Percentiles rank a stretch among this genome's conserved stretches.
phyloP scores from a whole-genome alignment of 2,113 vertebrate species.

The Melozone crissalis region DNA sequence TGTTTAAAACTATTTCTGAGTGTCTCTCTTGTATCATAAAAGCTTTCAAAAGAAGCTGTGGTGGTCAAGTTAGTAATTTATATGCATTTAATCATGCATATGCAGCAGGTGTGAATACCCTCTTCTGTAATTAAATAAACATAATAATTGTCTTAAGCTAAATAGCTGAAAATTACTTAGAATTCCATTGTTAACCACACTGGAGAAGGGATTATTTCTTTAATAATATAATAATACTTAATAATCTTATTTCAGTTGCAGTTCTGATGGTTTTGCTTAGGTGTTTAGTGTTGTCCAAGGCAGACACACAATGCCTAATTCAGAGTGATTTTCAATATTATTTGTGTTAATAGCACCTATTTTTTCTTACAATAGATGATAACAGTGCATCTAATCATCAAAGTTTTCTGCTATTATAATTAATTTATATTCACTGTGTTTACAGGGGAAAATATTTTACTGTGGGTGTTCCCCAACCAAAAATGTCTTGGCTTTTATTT shows the following conservation, averaged over 20 bases:
- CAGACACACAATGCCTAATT: background rate
- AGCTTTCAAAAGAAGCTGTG: background rate
- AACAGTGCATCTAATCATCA: background rate
- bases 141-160: background rate
- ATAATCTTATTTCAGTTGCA: background rate
- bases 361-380: background rate
- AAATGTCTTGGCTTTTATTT: background rate
- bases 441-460: background rate
- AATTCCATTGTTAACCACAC: background rate
- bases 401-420: background rate
- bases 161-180: background rate
- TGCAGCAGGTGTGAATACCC: background rate
- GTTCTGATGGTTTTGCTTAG: background rate
- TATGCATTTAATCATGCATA: background rate
- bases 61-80: background rate
- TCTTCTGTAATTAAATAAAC: background rate
- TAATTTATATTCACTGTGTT: background rate
- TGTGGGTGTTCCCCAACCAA: background rate
- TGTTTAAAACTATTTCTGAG: background rate
- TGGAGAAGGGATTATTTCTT: background rate
- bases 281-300: background rate
- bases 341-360: background rate
- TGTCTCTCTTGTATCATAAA: background rate
- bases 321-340: background rate
- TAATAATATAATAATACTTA: slow-evolving; percentile 1